phyloP scores from a whole-genome alignment of 2,888 invertebrate species.

The Parnassius orleans region DNA sequence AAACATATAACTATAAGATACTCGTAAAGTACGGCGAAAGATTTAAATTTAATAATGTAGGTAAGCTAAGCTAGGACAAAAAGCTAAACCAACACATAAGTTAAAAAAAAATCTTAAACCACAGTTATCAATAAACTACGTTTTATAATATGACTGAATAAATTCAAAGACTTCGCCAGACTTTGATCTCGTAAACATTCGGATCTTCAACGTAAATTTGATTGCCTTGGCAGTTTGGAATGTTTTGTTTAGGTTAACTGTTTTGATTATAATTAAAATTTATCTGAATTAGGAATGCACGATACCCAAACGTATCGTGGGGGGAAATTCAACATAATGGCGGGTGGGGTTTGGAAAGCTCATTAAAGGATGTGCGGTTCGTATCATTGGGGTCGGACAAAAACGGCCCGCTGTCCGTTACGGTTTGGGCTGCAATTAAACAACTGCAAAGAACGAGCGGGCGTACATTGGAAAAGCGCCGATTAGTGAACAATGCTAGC shows the following conservation, averaged over 20 bases:
- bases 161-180: constrained; percentile 9
- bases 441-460: constrained; percentile 50
- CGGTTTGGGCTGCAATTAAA: constrained; percentile 72
- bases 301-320: constrained; percentile 15
- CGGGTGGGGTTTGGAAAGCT: constrained; percentile 43
- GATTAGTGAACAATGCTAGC: constrained; percentile 70
- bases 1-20: too few species aligned
- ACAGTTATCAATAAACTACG: too few species aligned
- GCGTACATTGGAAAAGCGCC: constrained; percentile 64
- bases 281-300: constrained; percentile 10
- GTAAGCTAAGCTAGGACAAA: too few species aligned
- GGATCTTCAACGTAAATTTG: constrained; percentile 3
- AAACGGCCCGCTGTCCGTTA: constrained; percentile 69
- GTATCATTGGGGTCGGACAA: constrained; percentile 64
- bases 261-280: constrained; percentile 27
- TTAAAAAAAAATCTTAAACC: too few species aligned
- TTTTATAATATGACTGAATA: neutral
- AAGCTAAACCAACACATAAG: too few species aligned
- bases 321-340: constrained; percentile 28
- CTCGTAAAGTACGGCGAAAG: too few species aligned
- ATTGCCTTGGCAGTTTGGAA: constrained; percentile 8
- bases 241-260: constrained; percentile 10
- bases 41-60: too few species aligned
- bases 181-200: neutral
- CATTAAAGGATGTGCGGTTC: constrained; percentile 69